phyloP scores from a whole-genome alignment of 2,797 vertebrate species.

The Myiotriccus ornatus region DNA sequence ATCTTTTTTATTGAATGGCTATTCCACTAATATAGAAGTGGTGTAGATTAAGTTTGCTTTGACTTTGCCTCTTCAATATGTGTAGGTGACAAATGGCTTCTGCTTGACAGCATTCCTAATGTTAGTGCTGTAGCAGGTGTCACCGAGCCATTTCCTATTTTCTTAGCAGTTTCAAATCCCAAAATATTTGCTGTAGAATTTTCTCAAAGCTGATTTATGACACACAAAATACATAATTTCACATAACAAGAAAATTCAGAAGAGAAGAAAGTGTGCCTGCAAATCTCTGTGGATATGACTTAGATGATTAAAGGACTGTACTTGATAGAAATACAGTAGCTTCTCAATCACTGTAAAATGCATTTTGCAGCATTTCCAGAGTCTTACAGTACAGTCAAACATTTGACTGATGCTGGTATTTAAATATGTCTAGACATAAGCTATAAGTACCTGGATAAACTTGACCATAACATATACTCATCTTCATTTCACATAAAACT shows the following conservation, averaged over 20 bases:
- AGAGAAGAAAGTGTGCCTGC: not conserved
- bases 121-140: not conserved
- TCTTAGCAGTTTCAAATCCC: not conserved
- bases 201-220: not conserved
- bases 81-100: not conserved
- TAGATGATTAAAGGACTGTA: not conserved
- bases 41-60: not conserved
- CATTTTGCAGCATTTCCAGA: not conserved
- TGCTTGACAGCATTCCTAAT: not conserved
- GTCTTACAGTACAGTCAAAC: not conserved
- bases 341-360: not conserved
- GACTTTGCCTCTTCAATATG: not conserved
- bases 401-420: not conserved
- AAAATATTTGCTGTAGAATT: conserved; percentile 4
- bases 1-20: not conserved
- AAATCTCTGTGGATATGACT: not conserved
- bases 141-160: not conserved
- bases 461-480: not conserved
- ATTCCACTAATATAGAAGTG: not conserved
- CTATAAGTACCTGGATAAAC: not conserved
- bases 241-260: not conserved
- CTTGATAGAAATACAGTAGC: not conserved
- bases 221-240: not conserved
- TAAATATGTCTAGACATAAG: not conserved
- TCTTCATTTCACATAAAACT: not conserved